A percentile compares a stretch with the other conserved stretches of the same genome.
These are phyloP conservation scores for Mactra quadrangularis DNA, from an alignment of 1,140 invertebrate genomes.

Conservation along the genomic window DNA sequence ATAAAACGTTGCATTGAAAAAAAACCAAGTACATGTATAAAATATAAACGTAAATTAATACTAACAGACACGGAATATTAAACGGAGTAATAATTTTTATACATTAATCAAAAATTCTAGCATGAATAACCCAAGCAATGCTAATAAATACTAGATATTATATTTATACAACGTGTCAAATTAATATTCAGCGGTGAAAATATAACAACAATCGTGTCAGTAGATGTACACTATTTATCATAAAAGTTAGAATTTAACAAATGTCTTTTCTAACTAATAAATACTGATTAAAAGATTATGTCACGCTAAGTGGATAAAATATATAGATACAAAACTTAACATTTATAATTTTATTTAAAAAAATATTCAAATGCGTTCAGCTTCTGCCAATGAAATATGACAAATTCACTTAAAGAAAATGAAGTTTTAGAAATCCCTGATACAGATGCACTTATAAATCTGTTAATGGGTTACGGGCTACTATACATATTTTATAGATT, in stretches of 20 bases:
- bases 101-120: conserved; percentile 19
- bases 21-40: too few species aligned
- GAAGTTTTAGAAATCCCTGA: too few species aligned
- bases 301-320: too few species aligned
- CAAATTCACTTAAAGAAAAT: not conserved
- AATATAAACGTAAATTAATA: too few species aligned
- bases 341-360: conserved; percentile 13
- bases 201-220: conserved; percentile 9
- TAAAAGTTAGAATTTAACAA: conserved; percentile 17
- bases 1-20: too few species aligned
- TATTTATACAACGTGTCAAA: conserved; percentile 42
- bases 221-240: conserved; percentile 41
- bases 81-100: not conserved
- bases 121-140: conserved; percentile 3
- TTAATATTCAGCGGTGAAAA: conserved; percentile 39
- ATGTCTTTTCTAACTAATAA: conserved; percentile 18
- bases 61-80: too few species aligned
- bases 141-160: conserved; percentile 19
- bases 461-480: too few species aligned
- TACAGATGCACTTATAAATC: too few species aligned
- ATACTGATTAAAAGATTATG: not conserved
- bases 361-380: not conserved
- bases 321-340: too few species aligned
- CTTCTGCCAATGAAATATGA: not conserved
- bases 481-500: too few species aligned